Base-by-base conservation (phyloP, 2,113 vertebrate genomes). In the Ceyx margarethae region DNA sequence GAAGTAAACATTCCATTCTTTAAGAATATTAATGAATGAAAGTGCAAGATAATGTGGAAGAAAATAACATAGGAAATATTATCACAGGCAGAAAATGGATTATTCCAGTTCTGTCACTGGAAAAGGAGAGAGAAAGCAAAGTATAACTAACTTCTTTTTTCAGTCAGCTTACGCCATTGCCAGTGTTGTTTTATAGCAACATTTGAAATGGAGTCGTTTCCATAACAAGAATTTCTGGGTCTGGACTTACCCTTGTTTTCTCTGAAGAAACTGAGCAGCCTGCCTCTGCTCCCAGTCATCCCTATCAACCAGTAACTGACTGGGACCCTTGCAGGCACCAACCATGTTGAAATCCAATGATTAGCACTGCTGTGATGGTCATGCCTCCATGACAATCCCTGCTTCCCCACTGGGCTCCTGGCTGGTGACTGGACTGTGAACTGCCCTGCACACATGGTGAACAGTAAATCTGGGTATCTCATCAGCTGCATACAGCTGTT, bases 331-430 rank as follows among this genome's bases (percentile, higher is more conserved):
- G 43, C 0, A 35, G 40, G 77, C n/a, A 20, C 31, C 25, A 81
- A 10, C 33, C 0, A 0, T 20, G 58, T 2, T 48, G 58, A 62
- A 82, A 53, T 45, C 16, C 2, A 1, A 0, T 17, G 29, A 26
- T 13, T 28, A n/a, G 35, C 0, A 0, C 40, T 3, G 0, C 57
- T 51, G 46, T 22, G 73, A 15, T 10, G 66, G 40, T 60, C 2
- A 1, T 74, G 37, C 19, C 61, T 81, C 37, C 17, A 1, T 26
- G 71, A 29, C 6, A 58, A 35, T 57, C 26, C 23, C 29, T 46
- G 25, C 26, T 50, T 79, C 33, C 68, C 37, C 12, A 8, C 54
- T 40, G 62, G n/a, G 13, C 57, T 81, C 54, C 12, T 43, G 60
- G 14, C 10, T n/a, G 40, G 13, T 33, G 25, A 12, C 43, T 43